Evolutionary conservation across 1,140 invertebrate genomes (phyloP).

Genomic region (Sinella curviseta): DNA sequence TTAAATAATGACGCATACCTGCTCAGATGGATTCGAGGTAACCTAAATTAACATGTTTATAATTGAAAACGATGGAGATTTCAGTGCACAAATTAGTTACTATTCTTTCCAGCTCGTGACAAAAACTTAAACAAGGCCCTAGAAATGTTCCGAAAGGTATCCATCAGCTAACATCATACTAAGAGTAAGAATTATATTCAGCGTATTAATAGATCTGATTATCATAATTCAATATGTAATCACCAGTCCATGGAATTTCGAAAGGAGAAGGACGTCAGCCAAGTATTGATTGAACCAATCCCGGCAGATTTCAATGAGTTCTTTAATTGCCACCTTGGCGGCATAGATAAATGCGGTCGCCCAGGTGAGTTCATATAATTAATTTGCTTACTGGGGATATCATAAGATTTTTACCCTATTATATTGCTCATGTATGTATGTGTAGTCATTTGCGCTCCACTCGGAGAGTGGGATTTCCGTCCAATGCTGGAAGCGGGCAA

Average conservation of each 20-base stretch:
- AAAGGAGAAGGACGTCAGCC: not conserved
- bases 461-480: not conserved
- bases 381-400: too few species aligned
- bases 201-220: not conserved
- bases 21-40: not conserved
- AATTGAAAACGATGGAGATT: too few species aligned
- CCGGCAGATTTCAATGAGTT: not conserved
- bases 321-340: not conserved
- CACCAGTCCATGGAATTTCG: not conserved
- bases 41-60: too few species aligned
- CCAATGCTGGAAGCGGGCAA: not conserved
- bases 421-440: too few species aligned
- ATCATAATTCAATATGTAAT: not conserved
- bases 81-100: not conserved
- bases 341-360: not conserved
- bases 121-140: not conserved
- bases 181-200: not conserved
- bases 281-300: not conserved
- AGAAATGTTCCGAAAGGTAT: not conserved
- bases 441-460: not conserved
- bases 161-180: too few species aligned
- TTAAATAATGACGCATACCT: not conserved
- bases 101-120: not conserved
- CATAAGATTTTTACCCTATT: too few species aligned
- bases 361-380: too few species aligned